Conservation (phyloP, 2,888 invertebrate species). For the Muscina levida region DNA sequence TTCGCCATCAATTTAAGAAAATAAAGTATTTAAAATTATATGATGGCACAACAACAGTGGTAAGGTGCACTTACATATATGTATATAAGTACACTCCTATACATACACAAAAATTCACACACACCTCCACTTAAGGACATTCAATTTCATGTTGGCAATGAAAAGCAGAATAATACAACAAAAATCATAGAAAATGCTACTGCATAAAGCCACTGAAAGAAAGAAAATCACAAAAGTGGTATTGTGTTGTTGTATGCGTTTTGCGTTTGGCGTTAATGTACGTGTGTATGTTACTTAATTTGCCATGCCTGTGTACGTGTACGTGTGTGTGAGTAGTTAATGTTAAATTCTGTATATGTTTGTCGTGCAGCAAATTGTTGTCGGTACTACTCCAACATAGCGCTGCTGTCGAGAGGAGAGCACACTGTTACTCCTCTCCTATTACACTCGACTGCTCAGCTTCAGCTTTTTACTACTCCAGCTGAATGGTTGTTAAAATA, state of each 20-base stretch:
- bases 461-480: conserved; percentile 21
- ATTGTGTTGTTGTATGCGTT: background rate
- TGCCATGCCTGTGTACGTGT: background rate
- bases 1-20: background rate
- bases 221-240: conserved; percentile 15
- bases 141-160: background rate
- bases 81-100: background rate
- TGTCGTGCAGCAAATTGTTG: conserved; percentile 35
- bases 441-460: too few relatives aligned
- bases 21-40: conserved; percentile 15
- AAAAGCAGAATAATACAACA: background rate
- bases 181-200: too few relatives aligned
- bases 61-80: background rate
- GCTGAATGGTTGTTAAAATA: conserved; percentile 39
- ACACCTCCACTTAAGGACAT: background rate
- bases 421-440: background rate
- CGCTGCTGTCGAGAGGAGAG: background rate
- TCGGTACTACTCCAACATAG: background rate
- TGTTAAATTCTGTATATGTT: conserved; percentile 29
- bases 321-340: conserved; percentile 11
- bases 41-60: background rate
- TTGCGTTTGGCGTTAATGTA: background rate
- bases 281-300: background rate
- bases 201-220: too few relatives aligned
- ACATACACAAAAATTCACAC: background rate